Evolutionary conservation across 2,888 invertebrate genomes (phyloP).

Genomic region (Camponotus fellah): DNA sequence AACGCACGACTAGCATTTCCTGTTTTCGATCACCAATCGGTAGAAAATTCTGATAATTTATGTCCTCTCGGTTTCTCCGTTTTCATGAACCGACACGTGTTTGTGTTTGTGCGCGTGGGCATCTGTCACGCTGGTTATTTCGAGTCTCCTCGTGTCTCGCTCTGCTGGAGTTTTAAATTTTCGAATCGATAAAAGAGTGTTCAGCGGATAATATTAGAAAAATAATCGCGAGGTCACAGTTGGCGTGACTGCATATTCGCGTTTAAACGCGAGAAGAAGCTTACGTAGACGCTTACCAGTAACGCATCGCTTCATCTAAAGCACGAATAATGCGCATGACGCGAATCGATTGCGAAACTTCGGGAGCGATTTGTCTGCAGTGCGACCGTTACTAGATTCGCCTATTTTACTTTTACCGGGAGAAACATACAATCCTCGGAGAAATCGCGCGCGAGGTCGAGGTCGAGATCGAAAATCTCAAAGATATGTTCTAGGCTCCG

Average conservation of each 20-base stretch:
- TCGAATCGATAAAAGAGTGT: not conserved
- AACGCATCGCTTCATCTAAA: constrained; percentile 39
- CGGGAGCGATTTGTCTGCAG: constrained; percentile 9
- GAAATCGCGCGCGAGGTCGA: not conserved
- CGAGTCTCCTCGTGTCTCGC: not conserved
- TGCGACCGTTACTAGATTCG: constrained; percentile 24
- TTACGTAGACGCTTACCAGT: not conserved
- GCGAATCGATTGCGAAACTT: constrained; percentile 58
- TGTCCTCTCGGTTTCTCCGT: constrained; percentile 49
- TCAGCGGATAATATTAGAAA: not conserved
- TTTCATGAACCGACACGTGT: constrained; percentile 61
- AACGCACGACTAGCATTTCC: constrained; percentile 68
- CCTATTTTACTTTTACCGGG: not conserved
- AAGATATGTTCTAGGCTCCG: not conserved
- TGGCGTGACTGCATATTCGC: constrained; percentile 30
- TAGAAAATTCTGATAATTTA: constrained; percentile 65
- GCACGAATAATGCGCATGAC: constrained; percentile 56
- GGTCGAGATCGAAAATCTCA: not conserved
- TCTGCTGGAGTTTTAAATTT: not conserved
- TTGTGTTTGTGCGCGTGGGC: not conserved
- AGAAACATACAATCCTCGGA: not conserved
- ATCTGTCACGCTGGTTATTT: not conserved
- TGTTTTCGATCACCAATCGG: constrained; percentile 64
- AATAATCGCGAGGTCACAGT: not conserved
- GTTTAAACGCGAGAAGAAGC: constrained; percentile 21